These are phyloP conservation scores for Bagarius yarrelli DNA, from an alignment of 2,113 vertebrate genomes.

Conservation along the genomic window DNA sequence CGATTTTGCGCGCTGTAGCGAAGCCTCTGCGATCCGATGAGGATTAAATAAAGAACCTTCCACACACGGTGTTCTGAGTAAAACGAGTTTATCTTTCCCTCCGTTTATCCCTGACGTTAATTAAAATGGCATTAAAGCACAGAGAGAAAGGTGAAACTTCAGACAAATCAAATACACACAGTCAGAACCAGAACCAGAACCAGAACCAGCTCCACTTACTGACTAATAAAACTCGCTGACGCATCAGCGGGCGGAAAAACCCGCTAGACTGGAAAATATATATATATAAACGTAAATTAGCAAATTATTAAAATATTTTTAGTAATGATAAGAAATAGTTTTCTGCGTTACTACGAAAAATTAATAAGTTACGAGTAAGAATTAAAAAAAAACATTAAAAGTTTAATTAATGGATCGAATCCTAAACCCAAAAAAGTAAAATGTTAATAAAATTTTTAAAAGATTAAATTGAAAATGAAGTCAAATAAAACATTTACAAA, in stretches of 20 bases:
- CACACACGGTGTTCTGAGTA: conserved; percentile 58
- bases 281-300: too few species aligned
- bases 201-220: conserved; percentile 6
- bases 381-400: too few species aligned
- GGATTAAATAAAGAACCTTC: conserved; percentile 24
- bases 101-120: conserved; percentile 65
- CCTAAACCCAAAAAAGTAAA: too few species aligned
- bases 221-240: not conserved
- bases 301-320: too few species aligned
- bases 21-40: conserved; percentile 62
- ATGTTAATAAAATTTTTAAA: too few species aligned
- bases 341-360: too few species aligned
- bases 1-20: conserved; percentile 67
- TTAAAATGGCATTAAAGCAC: conserved; percentile 76
- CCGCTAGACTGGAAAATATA: not conserved
- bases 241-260: not conserved
- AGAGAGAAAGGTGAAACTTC: conserved; percentile 49
- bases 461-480: too few species aligned
- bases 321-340: too few species aligned
- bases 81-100: conserved; percentile 62
- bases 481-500: too few species aligned
- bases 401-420: too few species aligned
- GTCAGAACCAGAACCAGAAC: conserved; percentile 50
- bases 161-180: conserved; percentile 57
- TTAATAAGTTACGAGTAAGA: too few species aligned